These are phyloP conservation scores for Erynnis tages DNA, from an alignment of 2,888 invertebrate genomes.

Conservation along the genomic window DNA sequence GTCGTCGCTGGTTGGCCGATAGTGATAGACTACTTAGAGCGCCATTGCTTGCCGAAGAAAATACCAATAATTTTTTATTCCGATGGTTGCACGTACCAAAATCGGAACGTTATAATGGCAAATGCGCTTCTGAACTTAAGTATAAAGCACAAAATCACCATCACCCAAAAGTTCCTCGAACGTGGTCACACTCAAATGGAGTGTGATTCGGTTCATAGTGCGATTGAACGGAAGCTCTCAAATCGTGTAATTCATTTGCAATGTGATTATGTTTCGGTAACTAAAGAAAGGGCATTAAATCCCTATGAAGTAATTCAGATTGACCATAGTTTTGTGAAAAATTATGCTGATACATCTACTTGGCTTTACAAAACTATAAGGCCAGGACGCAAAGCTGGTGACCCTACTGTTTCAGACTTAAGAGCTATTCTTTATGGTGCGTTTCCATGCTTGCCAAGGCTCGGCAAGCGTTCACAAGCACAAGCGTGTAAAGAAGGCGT, in stretches of 20 bases:
- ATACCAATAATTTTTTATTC: constrained; percentile 29
- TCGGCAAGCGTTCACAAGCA: too few relatives aligned
- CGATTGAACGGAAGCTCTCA: constrained; percentile 11
- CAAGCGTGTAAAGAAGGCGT: too few relatives aligned
- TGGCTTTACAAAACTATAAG: constrained; percentile 20
- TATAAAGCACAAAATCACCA: constrained; percentile 10
- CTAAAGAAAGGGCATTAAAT: background rate
- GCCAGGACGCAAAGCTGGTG: constrained; percentile 30
- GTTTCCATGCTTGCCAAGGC: too few relatives aligned
- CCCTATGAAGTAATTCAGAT: constrained; percentile 7
- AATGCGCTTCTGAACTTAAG: constrained; percentile 30
- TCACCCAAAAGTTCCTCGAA: constrained; percentile 12
- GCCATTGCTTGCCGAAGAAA: constrained; percentile 19
- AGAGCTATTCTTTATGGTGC: too few relatives aligned
- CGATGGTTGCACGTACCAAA: constrained; percentile 34
- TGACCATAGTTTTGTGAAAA: constrained; percentile 10
- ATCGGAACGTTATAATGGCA: constrained; percentile 28
- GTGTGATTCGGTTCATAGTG: too few relatives aligned
- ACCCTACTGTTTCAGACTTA: constrained; percentile 21
- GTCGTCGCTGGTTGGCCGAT: too few relatives aligned
- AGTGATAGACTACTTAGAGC: constrained; percentile 33
- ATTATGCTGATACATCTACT: constrained; percentile 22
- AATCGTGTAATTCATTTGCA: constrained; percentile 24
- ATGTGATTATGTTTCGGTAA: constrained; percentile 19
- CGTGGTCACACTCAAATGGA: too few relatives aligned